phyloP scores from a whole-genome alignment of 2,113 vertebrate species.

The Poeciliopsis turrubarensis region DNA sequence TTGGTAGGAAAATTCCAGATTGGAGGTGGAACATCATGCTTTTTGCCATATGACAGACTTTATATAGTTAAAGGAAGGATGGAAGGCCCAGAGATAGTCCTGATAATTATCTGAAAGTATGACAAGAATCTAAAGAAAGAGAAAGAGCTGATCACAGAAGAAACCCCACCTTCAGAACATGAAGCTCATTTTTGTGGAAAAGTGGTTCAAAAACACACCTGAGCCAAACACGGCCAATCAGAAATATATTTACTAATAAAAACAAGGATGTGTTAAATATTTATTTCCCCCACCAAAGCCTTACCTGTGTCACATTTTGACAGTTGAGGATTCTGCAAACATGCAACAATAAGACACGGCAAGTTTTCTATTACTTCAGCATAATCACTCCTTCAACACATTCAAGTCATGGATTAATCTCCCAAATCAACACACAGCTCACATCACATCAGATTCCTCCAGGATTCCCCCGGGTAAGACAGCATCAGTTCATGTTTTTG shows the following conservation, averaged over 20 bases:
- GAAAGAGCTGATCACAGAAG: too few species aligned
- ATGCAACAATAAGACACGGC: neutral
- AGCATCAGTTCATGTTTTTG: neutral
- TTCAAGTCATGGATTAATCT: neutral
- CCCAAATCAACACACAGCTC: conserved; percentile 5
- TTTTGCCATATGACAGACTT: too few species aligned
- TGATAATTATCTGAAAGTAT: too few species aligned
- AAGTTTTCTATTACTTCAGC: conserved; percentile 20
- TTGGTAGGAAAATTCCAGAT: too few species aligned
- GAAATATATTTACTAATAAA: neutral
- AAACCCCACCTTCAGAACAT: too few species aligned
- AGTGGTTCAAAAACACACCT: neutral
- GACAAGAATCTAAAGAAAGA: too few species aligned
- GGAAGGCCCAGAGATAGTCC: too few species aligned
- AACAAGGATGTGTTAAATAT: neutral
- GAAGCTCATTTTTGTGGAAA: too few species aligned
- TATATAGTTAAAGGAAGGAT: too few species aligned
- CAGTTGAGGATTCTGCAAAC: neutral
- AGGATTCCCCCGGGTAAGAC: neutral
- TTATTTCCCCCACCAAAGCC: neutral
- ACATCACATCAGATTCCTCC: conserved; percentile 4
- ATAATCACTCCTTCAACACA: conserved; percentile 49
- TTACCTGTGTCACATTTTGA: neutral
- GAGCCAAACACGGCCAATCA: neutral
- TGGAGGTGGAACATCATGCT: too few species aligned